Evolutionary conservation across 2,797 vertebrate species (phyloP).

Genomic region (Tarsius wallacei): DNA sequence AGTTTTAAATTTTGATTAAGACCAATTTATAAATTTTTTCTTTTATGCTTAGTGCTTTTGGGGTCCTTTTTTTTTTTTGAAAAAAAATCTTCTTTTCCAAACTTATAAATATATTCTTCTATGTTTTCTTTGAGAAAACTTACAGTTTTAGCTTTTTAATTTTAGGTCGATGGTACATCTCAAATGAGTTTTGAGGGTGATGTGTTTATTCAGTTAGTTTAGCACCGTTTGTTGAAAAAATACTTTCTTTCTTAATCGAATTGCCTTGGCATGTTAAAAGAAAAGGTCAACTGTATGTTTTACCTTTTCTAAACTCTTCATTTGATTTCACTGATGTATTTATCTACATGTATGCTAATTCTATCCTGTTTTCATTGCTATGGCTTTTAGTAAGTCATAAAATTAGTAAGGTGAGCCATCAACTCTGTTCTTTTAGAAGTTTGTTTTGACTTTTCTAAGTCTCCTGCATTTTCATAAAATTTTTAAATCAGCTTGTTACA

Average conservation of each 20-base stretch:
- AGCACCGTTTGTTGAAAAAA: neutral
- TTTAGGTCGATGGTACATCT: neutral
- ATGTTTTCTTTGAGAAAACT: neutral
- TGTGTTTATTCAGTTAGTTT: neutral
- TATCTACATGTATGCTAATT: neutral
- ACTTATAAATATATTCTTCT: neutral
- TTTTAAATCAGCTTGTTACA: neutral
- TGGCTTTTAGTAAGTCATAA: neutral
- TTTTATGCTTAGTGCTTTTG: neutral
- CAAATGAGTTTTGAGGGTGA: neutral
- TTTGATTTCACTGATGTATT: neutral
- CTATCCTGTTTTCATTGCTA: neutral
- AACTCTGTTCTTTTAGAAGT: neutral
- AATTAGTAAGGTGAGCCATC: neutral
- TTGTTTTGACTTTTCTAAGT: neutral
- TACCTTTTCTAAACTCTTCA: neutral
- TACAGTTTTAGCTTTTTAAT: neutral
- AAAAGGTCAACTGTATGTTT: neutral
- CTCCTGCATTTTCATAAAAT: neutral
- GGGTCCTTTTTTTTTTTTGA: neutral
- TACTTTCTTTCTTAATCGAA: neutral
- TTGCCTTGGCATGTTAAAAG: neutral
- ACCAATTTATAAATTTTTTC: neutral
- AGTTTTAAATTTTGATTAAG: neutral
- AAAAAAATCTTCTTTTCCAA: neutral